These are phyloP conservation scores for Drosophila ohnishii DNA, from an alignment of 1,140 invertebrate genomes.

Conservation along the genomic window DNA sequence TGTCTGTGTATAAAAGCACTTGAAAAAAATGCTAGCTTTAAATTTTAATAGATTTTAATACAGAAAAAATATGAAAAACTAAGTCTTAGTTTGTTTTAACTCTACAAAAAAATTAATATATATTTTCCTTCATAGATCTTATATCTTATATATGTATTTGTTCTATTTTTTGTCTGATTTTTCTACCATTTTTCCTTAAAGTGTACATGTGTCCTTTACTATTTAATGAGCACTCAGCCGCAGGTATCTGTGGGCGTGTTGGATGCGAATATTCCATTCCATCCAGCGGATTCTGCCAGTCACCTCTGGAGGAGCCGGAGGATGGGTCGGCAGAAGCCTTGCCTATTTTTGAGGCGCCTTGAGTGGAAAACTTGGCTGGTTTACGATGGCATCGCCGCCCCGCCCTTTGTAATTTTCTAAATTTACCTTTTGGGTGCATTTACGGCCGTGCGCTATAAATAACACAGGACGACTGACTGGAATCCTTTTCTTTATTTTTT, in stretches of 20 bases:
- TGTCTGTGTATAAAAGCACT: constrained; percentile 5
- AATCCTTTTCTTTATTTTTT: constrained; percentile 25
- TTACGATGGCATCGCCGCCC: constrained; percentile 17
- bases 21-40: not conserved
- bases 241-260: constrained; percentile 40
- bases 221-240: constrained; percentile 71
- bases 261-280: constrained; percentile 21
- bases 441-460: constrained; percentile 52
- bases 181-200: not conserved
- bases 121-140: too few relatives aligned
- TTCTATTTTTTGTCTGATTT: not conserved
- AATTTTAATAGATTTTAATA: not conserved
- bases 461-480: constrained; percentile 24
- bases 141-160: not conserved
- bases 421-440: constrained; percentile 54
- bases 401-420: constrained; percentile 39
- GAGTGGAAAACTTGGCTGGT: constrained; percentile 45
- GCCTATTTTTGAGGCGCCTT: constrained; percentile 45
- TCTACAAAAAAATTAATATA: too few relatives aligned
- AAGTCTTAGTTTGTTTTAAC: too few relatives aligned
- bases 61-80: too few relatives aligned
- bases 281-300: constrained; percentile 39
- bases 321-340: constrained; percentile 10
- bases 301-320: constrained; percentile 3
- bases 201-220: constrained; percentile 48